Evolutionary conservation across 2,797 vertebrate species (phyloP).

Genomic region (Pantherophis vulpinus): DNA sequence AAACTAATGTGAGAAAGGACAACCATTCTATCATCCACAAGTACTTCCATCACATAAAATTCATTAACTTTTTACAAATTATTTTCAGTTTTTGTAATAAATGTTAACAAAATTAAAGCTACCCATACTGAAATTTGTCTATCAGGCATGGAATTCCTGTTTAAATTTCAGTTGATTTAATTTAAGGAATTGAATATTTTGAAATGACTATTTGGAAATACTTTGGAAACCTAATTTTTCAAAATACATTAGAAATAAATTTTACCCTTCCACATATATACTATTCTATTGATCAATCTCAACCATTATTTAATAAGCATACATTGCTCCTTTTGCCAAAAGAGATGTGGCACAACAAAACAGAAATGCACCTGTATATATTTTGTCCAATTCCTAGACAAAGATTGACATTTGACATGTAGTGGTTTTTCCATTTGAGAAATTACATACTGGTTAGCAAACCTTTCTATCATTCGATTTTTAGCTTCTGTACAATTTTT

Average conservation of each 20-base stretch:
- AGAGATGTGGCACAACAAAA: constrained; percentile 50
- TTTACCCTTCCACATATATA: constrained; percentile 24
- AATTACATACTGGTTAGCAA: constrained; percentile 60
- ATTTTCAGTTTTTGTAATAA: background rate
- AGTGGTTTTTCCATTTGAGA: constrained; percentile 57
- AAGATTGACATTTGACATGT: constrained; percentile 50
- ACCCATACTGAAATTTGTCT: background rate
- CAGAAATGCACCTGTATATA: constrained; percentile 32
- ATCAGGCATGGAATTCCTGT: background rate
- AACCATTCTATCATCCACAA: background rate
- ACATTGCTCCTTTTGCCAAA: constrained; percentile 42
- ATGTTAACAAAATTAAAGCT: fast-evolving
- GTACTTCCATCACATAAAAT: background rate
- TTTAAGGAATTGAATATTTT: constrained; percentile 26
- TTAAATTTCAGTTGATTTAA: background rate
- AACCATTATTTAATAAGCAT: constrained; percentile 41
- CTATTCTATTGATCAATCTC: constrained; percentile 46
- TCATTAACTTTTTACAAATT: background rate
- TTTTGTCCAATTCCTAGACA: constrained; percentile 33
- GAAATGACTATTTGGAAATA: constrained; percentile 1
- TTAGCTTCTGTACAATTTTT: constrained; percentile 69
- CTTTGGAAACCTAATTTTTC: constrained; percentile 25
- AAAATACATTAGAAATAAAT: background rate
- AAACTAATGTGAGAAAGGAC: background rate
- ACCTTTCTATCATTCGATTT: constrained; percentile 57